phyloP scores from a whole-genome alignment of 2,888 invertebrate genomes.

The Harpagoxenus sublaevis region DNA sequence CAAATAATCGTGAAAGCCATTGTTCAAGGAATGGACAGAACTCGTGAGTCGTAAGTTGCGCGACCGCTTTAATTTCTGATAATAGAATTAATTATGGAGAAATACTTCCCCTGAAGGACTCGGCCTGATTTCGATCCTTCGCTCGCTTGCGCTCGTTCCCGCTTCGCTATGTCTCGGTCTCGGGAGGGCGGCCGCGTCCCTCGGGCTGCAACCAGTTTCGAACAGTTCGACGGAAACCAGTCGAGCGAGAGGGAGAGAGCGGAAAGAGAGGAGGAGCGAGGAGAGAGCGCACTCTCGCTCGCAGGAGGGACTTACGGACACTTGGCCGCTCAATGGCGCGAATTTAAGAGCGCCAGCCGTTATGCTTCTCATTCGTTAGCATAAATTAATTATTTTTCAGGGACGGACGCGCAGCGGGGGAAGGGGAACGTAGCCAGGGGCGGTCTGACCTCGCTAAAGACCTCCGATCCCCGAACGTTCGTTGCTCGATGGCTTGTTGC shows the following conservation, averaged over 20 bases:
- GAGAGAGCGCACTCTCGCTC: constrained; percentile 69
- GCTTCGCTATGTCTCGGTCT: constrained; percentile 45
- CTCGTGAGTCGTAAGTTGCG: constrained; percentile 11
- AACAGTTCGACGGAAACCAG: constrained; percentile 84
- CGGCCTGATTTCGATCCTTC: constrained; percentile 51
- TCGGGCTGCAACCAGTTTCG: constrained; percentile 81
- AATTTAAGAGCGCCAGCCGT: constrained; percentile 85
- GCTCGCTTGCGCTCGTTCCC: constrained; percentile 57
- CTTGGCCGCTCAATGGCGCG: constrained; percentile 85
- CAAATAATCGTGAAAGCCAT: constrained; percentile 27
- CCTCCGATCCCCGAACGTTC: constrained; percentile 39
- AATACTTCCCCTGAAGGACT: constrained; percentile 62
- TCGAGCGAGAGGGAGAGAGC: constrained; percentile 78
- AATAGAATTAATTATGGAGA: constrained; percentile 81
- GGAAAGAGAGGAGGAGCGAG: constrained; percentile 59
- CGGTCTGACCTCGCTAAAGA: constrained; percentile 58
- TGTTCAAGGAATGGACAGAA: constrained; percentile 2
- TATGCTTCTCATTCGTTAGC: constrained; percentile 86
- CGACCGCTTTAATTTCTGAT: constrained; percentile 65
- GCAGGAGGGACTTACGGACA: constrained; percentile 82
- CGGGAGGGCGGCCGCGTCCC: constrained; percentile 65
- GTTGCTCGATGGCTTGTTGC: constrained; percentile 55
- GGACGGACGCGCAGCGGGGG: constrained; percentile 55
- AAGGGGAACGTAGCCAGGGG: constrained; percentile 47
- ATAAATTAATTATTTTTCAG: constrained; percentile 85